A percentile compares a stretch with the other conserved stretches of the same genome.
Evolutionary conservation across 2,797 vertebrate species (phyloP).

Genomic region (Psittacula derbiana): DNA sequence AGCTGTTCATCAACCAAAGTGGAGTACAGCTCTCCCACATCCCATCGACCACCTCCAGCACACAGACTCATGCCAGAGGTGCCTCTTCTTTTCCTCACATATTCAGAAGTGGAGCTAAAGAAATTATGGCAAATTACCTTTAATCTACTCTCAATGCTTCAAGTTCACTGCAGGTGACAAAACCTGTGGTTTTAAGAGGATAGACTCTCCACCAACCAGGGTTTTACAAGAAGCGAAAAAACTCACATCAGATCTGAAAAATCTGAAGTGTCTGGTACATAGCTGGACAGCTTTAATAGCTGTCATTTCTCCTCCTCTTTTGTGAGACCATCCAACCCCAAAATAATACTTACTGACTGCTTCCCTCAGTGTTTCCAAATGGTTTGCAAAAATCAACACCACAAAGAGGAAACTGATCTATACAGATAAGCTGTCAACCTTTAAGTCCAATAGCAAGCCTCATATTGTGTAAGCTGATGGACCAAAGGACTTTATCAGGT

Average conservation of each 20-base stretch:
- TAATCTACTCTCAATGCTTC: background rate
- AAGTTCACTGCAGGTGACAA: background rate
- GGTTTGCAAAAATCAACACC: background rate
- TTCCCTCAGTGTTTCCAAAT: background rate
- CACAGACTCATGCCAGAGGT: fast-evolving
- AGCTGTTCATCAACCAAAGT: background rate
- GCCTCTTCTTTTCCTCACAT: background rate
- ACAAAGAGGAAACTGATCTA: background rate
- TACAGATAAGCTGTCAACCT: background rate
- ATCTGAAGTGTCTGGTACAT: background rate
- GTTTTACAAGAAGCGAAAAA: background rate
- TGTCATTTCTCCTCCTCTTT: background rate
- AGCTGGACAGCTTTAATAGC: background rate
- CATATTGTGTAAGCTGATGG: background rate
- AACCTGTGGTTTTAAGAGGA: background rate
- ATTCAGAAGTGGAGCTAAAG: background rate
- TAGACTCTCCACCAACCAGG: background rate
- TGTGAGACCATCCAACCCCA: background rate
- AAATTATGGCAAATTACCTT: background rate
- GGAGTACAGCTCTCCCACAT: background rate
- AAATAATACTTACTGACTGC: background rate
- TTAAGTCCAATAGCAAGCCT: background rate
- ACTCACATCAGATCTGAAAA: background rate
- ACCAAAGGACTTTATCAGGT: background rate
- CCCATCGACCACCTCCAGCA: fast-evolving